These are phyloP conservation scores for Caerostris extrusa DNA, from an alignment of 1,140 invertebrate species.

Conservation along the genomic window DNA sequence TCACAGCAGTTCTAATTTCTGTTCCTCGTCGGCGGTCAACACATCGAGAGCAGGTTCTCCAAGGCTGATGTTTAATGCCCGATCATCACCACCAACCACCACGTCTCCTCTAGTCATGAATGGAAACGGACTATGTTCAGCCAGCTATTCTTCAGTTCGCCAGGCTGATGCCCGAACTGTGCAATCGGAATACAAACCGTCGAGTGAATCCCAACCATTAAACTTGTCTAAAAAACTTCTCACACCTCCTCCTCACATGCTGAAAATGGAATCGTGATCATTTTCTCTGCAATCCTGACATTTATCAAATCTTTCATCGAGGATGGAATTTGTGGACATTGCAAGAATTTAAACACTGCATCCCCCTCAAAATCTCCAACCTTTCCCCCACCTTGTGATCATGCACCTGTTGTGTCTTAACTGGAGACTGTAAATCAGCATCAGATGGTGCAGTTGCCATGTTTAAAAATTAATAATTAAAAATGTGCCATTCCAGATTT, in stretches of 20 bases:
- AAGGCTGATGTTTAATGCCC: conserved; percentile 51
- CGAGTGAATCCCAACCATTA: conserved; percentile 86
- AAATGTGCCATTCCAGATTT: conserved; percentile 76
- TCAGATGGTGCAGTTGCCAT: conserved; percentile 66
- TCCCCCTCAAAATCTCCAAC: not conserved
- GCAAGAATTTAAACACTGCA: not conserved
- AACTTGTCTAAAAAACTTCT: conserved; percentile 92
- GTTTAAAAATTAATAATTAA: conserved; percentile 3
- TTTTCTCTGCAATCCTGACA: not conserved
- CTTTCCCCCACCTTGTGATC: conserved; percentile 73
- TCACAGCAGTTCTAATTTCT: not conserved
- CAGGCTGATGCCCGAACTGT: conserved; percentile 18
- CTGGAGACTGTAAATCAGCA: conserved; percentile 51
- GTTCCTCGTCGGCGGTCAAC: conserved; percentile 44
- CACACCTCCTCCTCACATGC: conserved; percentile 89
- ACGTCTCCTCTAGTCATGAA: conserved; percentile 76
- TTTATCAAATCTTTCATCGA: conserved; percentile 27
- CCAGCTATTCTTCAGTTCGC: conserved; percentile 3
- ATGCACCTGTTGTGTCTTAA: conserved; percentile 77
- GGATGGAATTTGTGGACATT: conserved; percentile 27
- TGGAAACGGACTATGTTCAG: conserved; percentile 29
- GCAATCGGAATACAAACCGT: conserved; percentile 82
- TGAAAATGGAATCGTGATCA: conserved; percentile 76
- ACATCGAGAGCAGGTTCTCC: conserved; percentile 64
- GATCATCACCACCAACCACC: conserved; percentile 28